Evolutionary conservation across 2,888 invertebrate species (phyloP), one percentile per base, ranked within the genome.

Genomic region (Pimpla rufipes): DNA sequence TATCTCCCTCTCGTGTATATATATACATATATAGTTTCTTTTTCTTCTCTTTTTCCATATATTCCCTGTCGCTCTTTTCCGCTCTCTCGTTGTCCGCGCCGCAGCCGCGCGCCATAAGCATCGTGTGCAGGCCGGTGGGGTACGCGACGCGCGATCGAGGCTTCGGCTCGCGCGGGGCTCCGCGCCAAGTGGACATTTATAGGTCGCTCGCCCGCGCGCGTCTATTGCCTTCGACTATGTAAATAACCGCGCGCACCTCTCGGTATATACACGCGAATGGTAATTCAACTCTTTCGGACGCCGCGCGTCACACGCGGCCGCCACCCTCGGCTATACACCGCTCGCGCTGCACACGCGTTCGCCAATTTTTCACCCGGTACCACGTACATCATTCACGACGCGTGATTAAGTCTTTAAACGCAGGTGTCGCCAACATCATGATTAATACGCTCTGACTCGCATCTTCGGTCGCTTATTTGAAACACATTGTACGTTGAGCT

Each of bases 101-200:
- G 57, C n/a, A 21, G 42, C 5, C 18, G 42, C 5, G n/a, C n/a
- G n/a, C n/a, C 16, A 42, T 23, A 52, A 52, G 23, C 52, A 42
- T 29, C 40, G 45, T 59, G 18, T 35, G 59, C 62, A 62, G n/a
- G 13, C 18, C 23, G 50, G 29, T 21, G 55, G 18, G 3, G 29
- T 3, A 29, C 29, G 29, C 29, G 21, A 6, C 35, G 13, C 37
- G 29, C 45, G 55, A 68, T 45, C 47, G 47, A 35, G 13, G 4
- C 16, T 50, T 64, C 57, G 16, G 57, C 42, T 40, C 62, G 74
- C 68, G 83, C 79, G 80, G n/a, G n/a, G 83, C 76, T 79, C 79
- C 68, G 67, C 79, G 82, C 86, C 87, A 86, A 87, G 83, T 84
- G 78, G 81, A 85, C 88, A 86, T 87, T 87, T 87, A 85, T 89